These are phyloP conservation scores for Gortyna flavago DNA, from an alignment of 2,888 invertebrate genomes.

Conservation along the genomic window DNA sequence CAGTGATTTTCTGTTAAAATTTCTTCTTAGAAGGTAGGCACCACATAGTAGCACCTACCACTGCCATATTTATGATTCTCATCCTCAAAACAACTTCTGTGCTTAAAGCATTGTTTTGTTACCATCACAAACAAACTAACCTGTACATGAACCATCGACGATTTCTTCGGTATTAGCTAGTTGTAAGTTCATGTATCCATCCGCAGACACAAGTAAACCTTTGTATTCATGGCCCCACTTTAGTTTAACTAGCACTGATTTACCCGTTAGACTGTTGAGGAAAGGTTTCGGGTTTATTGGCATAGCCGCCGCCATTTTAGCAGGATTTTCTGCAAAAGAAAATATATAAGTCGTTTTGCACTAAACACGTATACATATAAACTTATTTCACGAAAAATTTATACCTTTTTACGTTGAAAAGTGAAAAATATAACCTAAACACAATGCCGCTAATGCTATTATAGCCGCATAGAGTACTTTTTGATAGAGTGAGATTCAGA, in stretches of 20 bases:
- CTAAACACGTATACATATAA: neutral
- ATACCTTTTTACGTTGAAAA: conserved; percentile 34
- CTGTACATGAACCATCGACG: conserved; percentile 97
- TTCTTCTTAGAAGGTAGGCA: neutral
- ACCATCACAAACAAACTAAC: conserved; percentile 83
- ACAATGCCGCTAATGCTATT: conserved; percentile 34
- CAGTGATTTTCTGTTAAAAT: neutral
- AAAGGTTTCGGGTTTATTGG: conserved; percentile 99
- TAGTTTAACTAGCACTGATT: conserved; percentile 98
- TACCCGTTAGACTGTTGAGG: conserved; percentile 99
- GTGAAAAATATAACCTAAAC: conserved; percentile 59
- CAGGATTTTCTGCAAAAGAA: conserved; percentile 59
- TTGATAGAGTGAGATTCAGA: too few species aligned
- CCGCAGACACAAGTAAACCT: conserved; percentile 99
- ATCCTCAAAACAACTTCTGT: neutral
- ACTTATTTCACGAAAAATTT: neutral
- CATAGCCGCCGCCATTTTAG: conserved; percentile 95
- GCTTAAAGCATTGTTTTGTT: conserved; percentile 13
- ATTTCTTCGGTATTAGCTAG: conserved; percentile 99
- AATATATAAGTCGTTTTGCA: neutral
- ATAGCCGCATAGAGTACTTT: conserved; percentile 9
- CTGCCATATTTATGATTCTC: neutral
- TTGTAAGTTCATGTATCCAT: conserved; percentile 99
- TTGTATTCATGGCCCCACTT: conserved; percentile 99
- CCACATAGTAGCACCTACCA: neutral